A percentile compares a stretch with the other conserved stretches of the same genome.
Conservation (phyloP, 92 coral and sea anemone genomes). For the Zoanthus solanderi region DNA sequence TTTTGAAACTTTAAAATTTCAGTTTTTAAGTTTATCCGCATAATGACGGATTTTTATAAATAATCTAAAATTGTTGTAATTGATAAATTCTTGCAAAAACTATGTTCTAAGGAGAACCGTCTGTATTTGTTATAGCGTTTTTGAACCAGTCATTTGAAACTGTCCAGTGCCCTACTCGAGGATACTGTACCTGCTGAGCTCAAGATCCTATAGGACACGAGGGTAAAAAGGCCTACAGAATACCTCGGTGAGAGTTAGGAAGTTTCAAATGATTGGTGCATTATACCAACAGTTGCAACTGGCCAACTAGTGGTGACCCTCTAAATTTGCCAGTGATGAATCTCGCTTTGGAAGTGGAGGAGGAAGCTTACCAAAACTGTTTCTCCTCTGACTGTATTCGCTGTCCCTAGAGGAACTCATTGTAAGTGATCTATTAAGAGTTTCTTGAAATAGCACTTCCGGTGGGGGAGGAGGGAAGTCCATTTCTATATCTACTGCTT, state of each 20-base stretch:
- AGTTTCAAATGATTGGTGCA: not conserved
- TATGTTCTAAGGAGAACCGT: not conserved
- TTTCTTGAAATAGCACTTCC: slow-evolving; percentile 72
- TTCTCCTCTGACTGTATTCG: slow-evolving; percentile 56
- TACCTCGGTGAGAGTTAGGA: too few species aligned
- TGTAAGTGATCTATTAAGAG: slow-evolving; percentile 54
- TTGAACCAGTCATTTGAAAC: too few species aligned
- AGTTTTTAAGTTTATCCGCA: not conserved
- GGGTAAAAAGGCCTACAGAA: too few species aligned
- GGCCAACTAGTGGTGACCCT: not conserved
- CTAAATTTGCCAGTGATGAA: slow-evolving; percentile 32
- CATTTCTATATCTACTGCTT: slow-evolving; percentile 63
- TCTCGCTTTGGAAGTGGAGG: slow-evolving; percentile 36
- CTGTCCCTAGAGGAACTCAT: slow-evolving; percentile 46
- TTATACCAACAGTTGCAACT: not conserved
- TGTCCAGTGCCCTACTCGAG: too few species aligned
- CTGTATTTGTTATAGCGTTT: too few species aligned
- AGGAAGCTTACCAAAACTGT: slow-evolving; percentile 39
- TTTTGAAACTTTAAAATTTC: not conserved
- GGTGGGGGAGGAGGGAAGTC: slow-evolving; percentile 95
- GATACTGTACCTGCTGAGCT: too few species aligned
- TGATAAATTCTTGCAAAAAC: not conserved
- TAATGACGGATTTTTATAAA: not conserved
- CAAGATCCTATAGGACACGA: too few species aligned
- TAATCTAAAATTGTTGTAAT: not conserved